These are phyloP conservation scores for Discoglossus pictus DNA, from an alignment of 2,797 vertebrate genomes.

Conservation along the genomic window DNA sequence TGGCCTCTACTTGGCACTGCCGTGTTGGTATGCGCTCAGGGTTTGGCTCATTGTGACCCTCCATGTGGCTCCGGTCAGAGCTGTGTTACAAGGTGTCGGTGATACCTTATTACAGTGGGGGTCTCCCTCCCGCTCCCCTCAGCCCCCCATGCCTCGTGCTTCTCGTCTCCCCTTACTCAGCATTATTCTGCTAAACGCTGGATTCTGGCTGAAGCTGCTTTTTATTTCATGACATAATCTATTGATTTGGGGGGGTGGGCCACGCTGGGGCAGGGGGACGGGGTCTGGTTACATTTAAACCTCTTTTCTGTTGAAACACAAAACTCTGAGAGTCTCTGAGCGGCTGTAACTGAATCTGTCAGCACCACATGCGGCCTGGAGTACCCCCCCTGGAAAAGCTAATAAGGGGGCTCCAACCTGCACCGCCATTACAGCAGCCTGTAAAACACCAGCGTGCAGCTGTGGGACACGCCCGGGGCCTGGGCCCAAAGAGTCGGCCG, in stretches of 20 bases:
- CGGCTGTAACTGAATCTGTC: conserved; percentile 4
- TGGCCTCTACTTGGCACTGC: too few species aligned
- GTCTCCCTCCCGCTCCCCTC: not conserved
- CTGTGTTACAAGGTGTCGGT: not conserved
- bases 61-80: too few species aligned
- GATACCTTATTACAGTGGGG: conserved; percentile 1
- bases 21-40: too few species aligned
- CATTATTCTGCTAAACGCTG: conserved; percentile 4
- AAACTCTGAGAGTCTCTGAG: conserved; percentile 7
- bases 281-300: conserved; percentile 20
- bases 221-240: conserved; percentile 27
- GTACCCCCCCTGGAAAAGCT: not conserved
- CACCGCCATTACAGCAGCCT: not conserved
- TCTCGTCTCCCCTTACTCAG: conserved; percentile 7
- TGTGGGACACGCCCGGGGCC: not conserved
- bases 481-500: conserved; percentile 9
- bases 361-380: not conserved
- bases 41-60: too few species aligned
- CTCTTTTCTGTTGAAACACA: conserved; percentile 18
- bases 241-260: conserved; percentile 14
- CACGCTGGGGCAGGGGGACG: not conserved
- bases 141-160: not conserved
- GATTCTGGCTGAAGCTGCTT: not conserved
- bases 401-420: not conserved
- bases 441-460: not conserved